Evolutionary conservation across 1,140 invertebrate genomes (phyloP), one percentile per base, ranked within the genome.

Genomic region (Liolophura sinensis): DNA sequence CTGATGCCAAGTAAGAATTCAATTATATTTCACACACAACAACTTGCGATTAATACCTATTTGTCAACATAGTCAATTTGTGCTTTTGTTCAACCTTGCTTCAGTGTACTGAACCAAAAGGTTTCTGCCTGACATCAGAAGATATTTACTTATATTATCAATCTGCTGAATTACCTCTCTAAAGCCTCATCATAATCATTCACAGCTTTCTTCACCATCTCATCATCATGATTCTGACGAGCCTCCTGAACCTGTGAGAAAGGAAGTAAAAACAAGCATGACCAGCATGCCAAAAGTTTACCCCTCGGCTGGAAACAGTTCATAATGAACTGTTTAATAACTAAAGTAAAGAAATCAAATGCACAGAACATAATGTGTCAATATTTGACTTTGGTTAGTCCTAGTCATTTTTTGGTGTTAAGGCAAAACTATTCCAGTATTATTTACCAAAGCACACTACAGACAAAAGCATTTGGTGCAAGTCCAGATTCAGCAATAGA

Each of bases 161-260:
- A 40, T 40, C 3, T 40, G 31, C 31, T 9, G 31, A 56, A 49
- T 71, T 91, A 95, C 87, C 90, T 89, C 76, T 95, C 94, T 60
- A 97, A 84, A 15, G 92, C 92, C 73, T 96, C 93, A 82, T 98
- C 95, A 79, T 97, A 97, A 80, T 97, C 95, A 75, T 92, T 91
- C 0, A 97, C 91, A 18, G 93, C 91, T 85, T 91, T 92, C 80
- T 96, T 95, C 0, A 96, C 90, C 56, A 92, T 89, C 72, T 92
- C 92, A 73, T 96, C 94, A 78, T 97, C 93, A 61, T 92, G 91
- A 78, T 92, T 92, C 65, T 91, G 88, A 64, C 94, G 87, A 62
- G 94, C 91, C 84, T 98, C 95, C 86, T 98, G 87, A 7, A 88
- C 85, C 75, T 85, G 65, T 20, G 74, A 63, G 24, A 60, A 65